Base-by-base conservation (phyloP, 92 coral and sea anemone genomes). In the Siderastrea siderea region DNA sequence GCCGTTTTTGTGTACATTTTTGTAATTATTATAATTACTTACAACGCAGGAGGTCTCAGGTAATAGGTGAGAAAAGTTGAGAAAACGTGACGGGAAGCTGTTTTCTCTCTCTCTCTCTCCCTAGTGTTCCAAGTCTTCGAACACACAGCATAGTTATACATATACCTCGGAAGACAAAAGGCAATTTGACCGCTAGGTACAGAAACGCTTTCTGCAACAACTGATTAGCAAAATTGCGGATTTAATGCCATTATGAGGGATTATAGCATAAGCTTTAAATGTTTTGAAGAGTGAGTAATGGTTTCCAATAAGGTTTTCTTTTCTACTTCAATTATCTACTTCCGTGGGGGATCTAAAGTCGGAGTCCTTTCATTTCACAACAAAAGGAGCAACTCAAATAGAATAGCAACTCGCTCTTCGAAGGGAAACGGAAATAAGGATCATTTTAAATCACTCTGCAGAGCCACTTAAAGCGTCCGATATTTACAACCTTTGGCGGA, bases 211-310 rank as follows among this genome's bases (percentile, higher is more conserved):
- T 16, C 50, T 15, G 4, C 14, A 10, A 71, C 17, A 5, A 19
- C 51, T 83, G 62, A 49, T 63, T 16, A 44, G 68, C 43, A 68
- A 16, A 26, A 71, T 53, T 71, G 45, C n/a, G 26, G 46, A 9
- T 44, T 85, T 68, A 7, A 63, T 75, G 55, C 81, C 63, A 85
- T 85, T 85, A 54, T 54, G 77, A 85, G 53, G 89, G 89, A 85
- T 85, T 75, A 85, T 38, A 52, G n/a, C 48, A 52, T 70, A 51
- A 64, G 75, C 76, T 85, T 54, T 5, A 75, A 85, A 84, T 85
- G 78, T 47, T 72, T 61, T 82, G 77, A 47, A 47, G 47, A 47
- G 68, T 59, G 66, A 57, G 71, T 50, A 58, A 73, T 74, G 71
- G 80, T 50, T 64, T 72, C 62, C 60, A 63, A 72, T 71, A 62